phyloP scores from a whole-genome alignment of 2,797 vertebrate genomes.

The Nyctalus aviator region DNA sequence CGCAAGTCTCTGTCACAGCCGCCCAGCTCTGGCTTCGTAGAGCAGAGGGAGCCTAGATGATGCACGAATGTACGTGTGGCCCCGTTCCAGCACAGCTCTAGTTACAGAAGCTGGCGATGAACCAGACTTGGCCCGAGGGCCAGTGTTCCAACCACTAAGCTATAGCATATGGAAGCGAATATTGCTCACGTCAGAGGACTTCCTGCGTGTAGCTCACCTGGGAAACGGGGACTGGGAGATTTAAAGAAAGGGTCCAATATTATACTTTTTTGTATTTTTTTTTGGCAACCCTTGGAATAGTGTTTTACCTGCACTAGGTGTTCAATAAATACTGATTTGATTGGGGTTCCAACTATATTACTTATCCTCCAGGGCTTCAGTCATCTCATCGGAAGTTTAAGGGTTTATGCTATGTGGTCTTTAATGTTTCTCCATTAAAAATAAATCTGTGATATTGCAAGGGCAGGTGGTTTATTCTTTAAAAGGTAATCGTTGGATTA shows the following conservation, averaged over 20 bases:
- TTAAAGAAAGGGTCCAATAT: not conserved
- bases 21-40: not conserved
- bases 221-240: not conserved
- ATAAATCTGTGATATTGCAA: not conserved
- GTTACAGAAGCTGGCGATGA: not conserved
- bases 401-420: not conserved
- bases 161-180: not conserved
- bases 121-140: not conserved
- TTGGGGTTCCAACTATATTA: not conserved
- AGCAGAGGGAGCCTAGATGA: not conserved
- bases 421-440: constrained; percentile 33
- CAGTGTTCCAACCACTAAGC: not conserved
- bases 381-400: constrained; percentile 8
- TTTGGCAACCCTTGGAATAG: not conserved
- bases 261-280: constrained; percentile 20
- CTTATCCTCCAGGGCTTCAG: not conserved
- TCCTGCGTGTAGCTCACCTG: not conserved
- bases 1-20: not conserved
- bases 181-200: not conserved
- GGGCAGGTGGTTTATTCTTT: constrained; percentile 44
- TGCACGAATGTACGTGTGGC: not conserved
- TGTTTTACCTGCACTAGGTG: constrained; percentile 2
- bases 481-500: constrained; percentile 36
- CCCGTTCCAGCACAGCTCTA: not conserved
- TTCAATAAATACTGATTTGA: not conserved